phyloP scores from a whole-genome alignment of 2,113 vertebrate species.

The Rhinogobius similis region DNA sequence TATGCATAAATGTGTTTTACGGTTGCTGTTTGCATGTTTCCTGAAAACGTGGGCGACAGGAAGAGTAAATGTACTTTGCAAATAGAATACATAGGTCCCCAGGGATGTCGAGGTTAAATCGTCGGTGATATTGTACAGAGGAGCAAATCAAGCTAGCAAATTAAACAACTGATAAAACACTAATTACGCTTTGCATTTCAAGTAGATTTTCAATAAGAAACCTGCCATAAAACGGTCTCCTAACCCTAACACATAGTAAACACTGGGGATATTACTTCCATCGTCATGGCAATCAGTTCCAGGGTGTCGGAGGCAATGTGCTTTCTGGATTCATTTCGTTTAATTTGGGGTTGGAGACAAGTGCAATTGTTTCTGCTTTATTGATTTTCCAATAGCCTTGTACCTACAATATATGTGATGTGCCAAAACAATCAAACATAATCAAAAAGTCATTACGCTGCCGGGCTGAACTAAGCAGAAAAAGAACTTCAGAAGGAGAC shows the following conservation, averaged over 20 bases:
- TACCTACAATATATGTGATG: slow-evolving; percentile 13
- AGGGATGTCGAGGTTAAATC: slow-evolving; percentile 32
- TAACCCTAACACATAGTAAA: neutral
- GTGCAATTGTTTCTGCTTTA: slow-evolving; percentile 5
- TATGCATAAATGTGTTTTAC: no score
- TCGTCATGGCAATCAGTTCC: slow-evolving; percentile 6
- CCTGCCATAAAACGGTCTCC: slow-evolving; percentile 16
- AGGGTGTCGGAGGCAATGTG: neutral
- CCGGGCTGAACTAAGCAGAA: slow-evolving; percentile 8
- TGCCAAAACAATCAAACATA: slow-evolving; percentile 12
- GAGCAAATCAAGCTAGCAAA: slow-evolving; percentile 22
- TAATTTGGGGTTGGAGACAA: slow-evolving; percentile 11
- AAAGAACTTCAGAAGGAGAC: neutral
- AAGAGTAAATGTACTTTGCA: no score
- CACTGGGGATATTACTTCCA: neutral
- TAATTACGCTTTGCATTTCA: slow-evolving; percentile 52
- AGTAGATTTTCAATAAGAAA: slow-evolving; percentile 10
- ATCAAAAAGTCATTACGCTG: slow-evolving; percentile 10
- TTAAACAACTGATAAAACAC: slow-evolving; percentile 44
- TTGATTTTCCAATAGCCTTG: slow-evolving; percentile 15
- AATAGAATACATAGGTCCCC: no score
- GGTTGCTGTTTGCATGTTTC: no score
- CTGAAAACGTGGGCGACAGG: no score
- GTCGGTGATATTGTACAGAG: slow-evolving; percentile 57
- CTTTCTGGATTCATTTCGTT: slow-evolving; percentile 4